Evolutionary conservation across 2,797 vertebrate genomes (phyloP).

Genomic region (Acanthis flammea): DNA sequence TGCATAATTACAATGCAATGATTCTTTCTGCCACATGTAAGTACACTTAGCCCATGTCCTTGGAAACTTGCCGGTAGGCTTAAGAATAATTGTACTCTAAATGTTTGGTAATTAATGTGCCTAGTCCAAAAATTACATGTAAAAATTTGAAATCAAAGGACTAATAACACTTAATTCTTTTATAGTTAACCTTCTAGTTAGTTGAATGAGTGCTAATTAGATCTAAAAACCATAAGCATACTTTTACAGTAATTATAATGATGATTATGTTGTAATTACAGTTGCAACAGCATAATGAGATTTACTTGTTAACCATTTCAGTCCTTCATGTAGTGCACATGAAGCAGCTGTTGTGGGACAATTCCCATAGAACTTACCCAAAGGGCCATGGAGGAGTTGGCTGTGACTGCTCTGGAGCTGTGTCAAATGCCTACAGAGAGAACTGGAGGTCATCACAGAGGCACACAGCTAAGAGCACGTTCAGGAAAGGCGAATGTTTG

Average conservation of each 20-base stretch:
- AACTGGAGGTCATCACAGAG: background rate
- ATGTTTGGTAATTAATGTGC: constrained; percentile 49
- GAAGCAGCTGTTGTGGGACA: background rate
- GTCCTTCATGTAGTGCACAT: background rate
- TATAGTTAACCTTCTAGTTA: constrained; percentile 49
- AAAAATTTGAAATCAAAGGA: constrained; percentile 51
- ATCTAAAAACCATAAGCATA: constrained; percentile 37
- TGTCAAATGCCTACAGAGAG: background rate
- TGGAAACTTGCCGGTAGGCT: constrained; percentile 27
- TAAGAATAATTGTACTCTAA: constrained; percentile 28
- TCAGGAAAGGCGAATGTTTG: background rate
- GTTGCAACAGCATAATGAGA: constrained; percentile 11
- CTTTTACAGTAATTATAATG: constrained; percentile 31
- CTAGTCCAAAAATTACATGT: constrained; percentile 13
- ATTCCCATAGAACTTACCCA: background rate
- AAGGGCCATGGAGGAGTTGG: background rate
- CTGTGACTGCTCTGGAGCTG: background rate
- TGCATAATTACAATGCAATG: background rate
- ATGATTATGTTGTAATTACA: constrained; percentile 49
- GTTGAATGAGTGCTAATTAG: constrained; percentile 57
- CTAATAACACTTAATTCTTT: constrained; percentile 58
- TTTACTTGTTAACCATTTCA: constrained; percentile 27
- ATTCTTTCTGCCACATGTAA: constrained; percentile 4
- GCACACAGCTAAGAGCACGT: background rate
- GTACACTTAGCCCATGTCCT: background rate